These are phyloP conservation scores for Macrosiphum euphorbiae DNA, from an alignment of 2,888 invertebrate species.

Conservation along the genomic window DNA sequence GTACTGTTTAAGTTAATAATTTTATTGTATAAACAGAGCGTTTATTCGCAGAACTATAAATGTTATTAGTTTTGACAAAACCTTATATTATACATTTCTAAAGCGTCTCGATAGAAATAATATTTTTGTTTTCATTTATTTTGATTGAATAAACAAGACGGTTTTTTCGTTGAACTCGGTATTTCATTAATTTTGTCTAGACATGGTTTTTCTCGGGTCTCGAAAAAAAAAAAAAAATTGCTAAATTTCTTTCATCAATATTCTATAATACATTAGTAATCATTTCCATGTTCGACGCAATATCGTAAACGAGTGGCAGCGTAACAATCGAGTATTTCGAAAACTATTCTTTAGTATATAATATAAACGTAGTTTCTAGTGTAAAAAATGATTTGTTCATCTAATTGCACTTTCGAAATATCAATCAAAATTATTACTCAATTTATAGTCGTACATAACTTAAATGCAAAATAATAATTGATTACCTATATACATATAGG, in stretches of 20 bases:
- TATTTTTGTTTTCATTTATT: constrained; percentile 5
- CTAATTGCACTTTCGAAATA: not conserved
- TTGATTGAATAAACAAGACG: not conserved
- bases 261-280: not conserved
- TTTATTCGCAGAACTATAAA: not conserved
- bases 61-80: not conserved
- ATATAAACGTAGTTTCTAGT: not conserved
- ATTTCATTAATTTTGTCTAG: not conserved
- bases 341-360: not conserved
- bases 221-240: not conserved
- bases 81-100: not conserved
- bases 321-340: not conserved
- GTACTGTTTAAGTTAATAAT: not conserved
- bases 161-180: not conserved
- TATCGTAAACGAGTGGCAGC: not conserved
- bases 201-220: not conserved
- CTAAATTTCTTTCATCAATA: not conserved
- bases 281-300: not conserved
- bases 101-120: not conserved
- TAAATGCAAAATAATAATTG: not conserved
- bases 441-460: not conserved
- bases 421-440: not conserved
- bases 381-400: not conserved
- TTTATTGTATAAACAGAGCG: not conserved
- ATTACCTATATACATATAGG: not conserved